phyloP scores from a whole-genome alignment of 1,140 invertebrate genomes.

The Anadara kagoshimensis region DNA sequence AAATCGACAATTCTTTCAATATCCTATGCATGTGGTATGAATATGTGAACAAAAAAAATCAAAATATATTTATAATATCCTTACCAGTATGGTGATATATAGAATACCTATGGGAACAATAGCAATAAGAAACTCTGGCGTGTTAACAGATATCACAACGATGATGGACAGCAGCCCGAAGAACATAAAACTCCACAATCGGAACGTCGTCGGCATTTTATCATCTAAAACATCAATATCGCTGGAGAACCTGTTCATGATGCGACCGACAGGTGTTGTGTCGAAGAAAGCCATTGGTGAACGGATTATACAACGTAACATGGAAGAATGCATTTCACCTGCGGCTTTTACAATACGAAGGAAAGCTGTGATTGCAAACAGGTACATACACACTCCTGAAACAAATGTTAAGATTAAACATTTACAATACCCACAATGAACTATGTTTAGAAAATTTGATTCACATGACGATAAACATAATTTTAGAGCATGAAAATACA shows the following conservation, averaged over 20 bases:
- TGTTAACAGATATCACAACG: constrained; percentile 30
- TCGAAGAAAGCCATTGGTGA: constrained; percentile 79
- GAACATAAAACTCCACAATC: constrained; percentile 25
- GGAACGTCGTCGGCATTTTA: constrained; percentile 59
- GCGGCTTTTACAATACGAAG: constrained; percentile 78
- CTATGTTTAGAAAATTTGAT: too few species aligned
- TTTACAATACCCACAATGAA: too few species aligned
- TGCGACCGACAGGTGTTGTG: constrained; percentile 77
- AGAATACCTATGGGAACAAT: constrained; percentile 76
- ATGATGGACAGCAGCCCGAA: constrained; percentile 9
- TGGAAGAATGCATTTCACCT: constrained; percentile 82
- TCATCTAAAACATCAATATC: constrained; percentile 75
- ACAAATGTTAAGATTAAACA: constrained; percentile 6
- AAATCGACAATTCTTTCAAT: too few species aligned
- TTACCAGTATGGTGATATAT: constrained; percentile 76
- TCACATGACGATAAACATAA: too few species aligned
- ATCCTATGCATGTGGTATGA: too few species aligned
- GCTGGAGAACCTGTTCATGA: constrained; percentile 79
- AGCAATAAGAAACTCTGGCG: constrained; percentile 31
- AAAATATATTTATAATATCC: too few species aligned
- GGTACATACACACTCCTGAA: constrained; percentile 24
- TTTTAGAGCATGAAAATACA: too few species aligned
- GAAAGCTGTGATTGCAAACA: constrained; percentile 34
- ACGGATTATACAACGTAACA: constrained; percentile 77
- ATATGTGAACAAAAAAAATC: too few species aligned